Base-by-base conservation (phyloP, 2,113 vertebrate genomes). In the Pluvianellus socialis region DNA sequence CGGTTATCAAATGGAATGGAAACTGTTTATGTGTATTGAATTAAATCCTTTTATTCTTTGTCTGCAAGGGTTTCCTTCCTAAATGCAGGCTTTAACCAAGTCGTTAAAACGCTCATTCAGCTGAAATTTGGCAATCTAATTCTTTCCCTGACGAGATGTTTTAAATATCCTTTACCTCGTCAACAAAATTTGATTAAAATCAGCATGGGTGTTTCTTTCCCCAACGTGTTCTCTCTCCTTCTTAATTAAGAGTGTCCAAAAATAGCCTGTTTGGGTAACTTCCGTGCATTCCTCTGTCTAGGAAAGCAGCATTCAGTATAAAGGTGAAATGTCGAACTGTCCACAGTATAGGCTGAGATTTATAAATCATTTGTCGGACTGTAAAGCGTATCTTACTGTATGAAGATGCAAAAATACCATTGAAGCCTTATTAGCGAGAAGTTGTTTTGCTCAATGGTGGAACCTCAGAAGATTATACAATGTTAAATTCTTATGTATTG, bases 171-270 rank as follows among this genome's bases (percentile, higher is more conserved):
- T 89, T 80, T 87, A 92, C 74, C 65, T 93, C 86, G 89, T 82
- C 66, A 92, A 88, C 62, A 91, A 95, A 88, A 90, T 53, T 45
- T 93, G 47, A 91, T 92, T 90, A 96, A 96, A 93, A 94, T 82
- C 71, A 92, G 38, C 70, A 68, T 65, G 79, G 50, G 26, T 92
- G 38, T 89, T 87, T 81, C 42, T 79, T 80, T 76, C 28, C 11
- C 42, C 24, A 65, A 30, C 72, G 40, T 66, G 6, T 9, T 33
- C 12, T 62, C 58, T 92, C 42, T 45, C 27, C 12, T 86, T 52
- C 45, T 85, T 88, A 86, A 85, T 63, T 92, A 59, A 61, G 19
- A 56, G 28, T 70, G 14, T 80, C 55, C 63, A 52, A 72, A 90
- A 85, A 82, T 87, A 89, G 18, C 32, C 38, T 77, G 35, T 82